A percentile compares a stretch with the other conserved stretches of the same genome.
These are phyloP conservation scores for Ormyrus nitidulus DNA, from an alignment of 2,888 invertebrate species.

Conservation along the genomic window DNA sequence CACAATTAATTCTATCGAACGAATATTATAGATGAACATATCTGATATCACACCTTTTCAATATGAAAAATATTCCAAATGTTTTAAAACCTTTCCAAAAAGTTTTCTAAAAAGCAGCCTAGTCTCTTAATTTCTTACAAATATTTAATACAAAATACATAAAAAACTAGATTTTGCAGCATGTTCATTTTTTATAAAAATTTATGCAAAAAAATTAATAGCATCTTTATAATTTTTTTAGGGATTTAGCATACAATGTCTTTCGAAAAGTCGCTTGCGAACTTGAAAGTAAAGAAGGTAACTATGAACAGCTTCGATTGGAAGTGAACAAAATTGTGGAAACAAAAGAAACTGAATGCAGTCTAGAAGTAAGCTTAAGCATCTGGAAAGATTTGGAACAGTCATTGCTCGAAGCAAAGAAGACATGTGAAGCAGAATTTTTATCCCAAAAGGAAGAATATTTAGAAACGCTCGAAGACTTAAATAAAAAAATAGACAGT, in stretches of 20 bases:
- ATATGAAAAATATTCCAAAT: too few relatives aligned
- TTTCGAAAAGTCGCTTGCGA: constrained; percentile 41
- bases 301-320: constrained; percentile 60
- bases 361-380: constrained; percentile 61
- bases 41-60: too few relatives aligned
- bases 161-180: too few relatives aligned
- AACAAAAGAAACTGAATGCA: constrained; percentile 59
- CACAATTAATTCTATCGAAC: too few relatives aligned
- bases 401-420: constrained; percentile 59
- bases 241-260: constrained; percentile 43
- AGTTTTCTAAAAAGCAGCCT: too few relatives aligned
- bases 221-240: neutral
- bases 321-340: constrained; percentile 63
- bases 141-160: too few relatives aligned
- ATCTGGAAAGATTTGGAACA: constrained; percentile 61
- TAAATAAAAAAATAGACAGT: constrained; percentile 23
- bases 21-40: too few relatives aligned
- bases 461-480: neutral
- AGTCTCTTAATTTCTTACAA: too few relatives aligned
- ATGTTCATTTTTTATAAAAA: too few relatives aligned
- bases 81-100: too few relatives aligned
- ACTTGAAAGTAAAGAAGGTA: constrained; percentile 51
- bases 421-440: constrained; percentile 58
- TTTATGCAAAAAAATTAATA: neutral
- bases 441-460: constrained; percentile 54